phyloP scores from a whole-genome alignment of 2,797 vertebrate species.

The Coregonus sp. region DNA sequence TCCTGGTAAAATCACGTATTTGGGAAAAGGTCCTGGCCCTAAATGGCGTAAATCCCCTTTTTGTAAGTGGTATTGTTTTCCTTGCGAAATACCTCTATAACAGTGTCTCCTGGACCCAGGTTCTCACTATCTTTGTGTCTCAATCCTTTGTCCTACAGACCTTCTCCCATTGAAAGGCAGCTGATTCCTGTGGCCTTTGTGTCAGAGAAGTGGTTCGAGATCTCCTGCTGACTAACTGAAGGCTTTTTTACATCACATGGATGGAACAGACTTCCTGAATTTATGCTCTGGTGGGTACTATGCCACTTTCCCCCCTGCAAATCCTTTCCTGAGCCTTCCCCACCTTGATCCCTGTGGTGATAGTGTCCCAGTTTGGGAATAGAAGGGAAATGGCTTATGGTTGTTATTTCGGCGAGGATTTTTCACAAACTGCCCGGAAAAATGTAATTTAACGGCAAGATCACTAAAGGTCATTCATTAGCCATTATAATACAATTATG shows the following conservation, averaged over 20 bases:
- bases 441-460: neutral
- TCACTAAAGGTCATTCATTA: slow-evolving; percentile 16
- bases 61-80: neutral
- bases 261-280: slow-evolving; percentile 83
- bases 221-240: slow-evolving; percentile 96
- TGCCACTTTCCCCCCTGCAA: slow-evolving; percentile 32
- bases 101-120: neutral
- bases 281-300: slow-evolving; percentile 86
- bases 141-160: slow-evolving; percentile 79
- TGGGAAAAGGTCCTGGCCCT: neutral
- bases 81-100: neutral
- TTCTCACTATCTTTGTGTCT: slow-evolving; percentile 44
- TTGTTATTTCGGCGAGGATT: slow-evolving; percentile 55
- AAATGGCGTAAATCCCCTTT: neutral
- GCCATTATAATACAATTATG: slow-evolving; percentile 22
- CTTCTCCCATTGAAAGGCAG: slow-evolving; percentile 94
- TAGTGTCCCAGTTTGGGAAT: slow-evolving; percentile 67
- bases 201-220: slow-evolving; percentile 99
- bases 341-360: slow-evolving; percentile 35
- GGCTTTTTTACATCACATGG: slow-evolving; percentile 83
- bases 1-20: neutral
- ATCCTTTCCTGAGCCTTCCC: slow-evolving; percentile 33
- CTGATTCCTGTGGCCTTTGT: slow-evolving; percentile 99
- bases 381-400: slow-evolving; percentile 61
- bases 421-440: slow-evolving; percentile 25